Evolutionary conservation across 2,888 invertebrate genomes (phyloP).

Genomic region (Chelonus formosanus): DNA sequence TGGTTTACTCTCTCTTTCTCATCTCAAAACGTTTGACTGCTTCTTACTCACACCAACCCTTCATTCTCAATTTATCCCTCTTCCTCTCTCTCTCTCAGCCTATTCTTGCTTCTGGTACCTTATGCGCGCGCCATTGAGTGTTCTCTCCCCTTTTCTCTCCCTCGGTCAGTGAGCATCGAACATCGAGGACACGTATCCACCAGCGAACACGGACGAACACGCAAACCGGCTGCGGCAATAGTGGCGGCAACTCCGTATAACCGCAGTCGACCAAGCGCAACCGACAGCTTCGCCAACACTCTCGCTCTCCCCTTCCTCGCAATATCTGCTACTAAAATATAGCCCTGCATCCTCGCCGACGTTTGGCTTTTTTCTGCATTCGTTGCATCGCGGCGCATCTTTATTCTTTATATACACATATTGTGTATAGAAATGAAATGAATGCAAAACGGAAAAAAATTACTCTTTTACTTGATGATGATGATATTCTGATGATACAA

Average conservation of each 20-base stretch:
- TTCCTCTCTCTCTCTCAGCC: conserved; percentile 23
- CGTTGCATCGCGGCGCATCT: neutral
- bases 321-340: conserved; percentile 19
- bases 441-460: neutral
- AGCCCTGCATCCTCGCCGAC: neutral
- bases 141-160: neutral
- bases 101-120: conserved; percentile 23
- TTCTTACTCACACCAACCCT: conserved; percentile 31
- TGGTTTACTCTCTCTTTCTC: conserved; percentile 49
- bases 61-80: conserved; percentile 8
- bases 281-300: conserved; percentile 63
- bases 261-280: conserved; percentile 61
- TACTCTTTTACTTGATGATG: neutral
- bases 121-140: conserved; percentile 6
- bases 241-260: conserved; percentile 55
- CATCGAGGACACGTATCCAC: conserved; percentile 60
- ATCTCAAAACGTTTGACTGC: conserved; percentile 30
- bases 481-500: too few species aligned
- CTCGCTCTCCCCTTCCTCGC: conserved; percentile 40
- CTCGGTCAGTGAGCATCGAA: conserved; percentile 44
- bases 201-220: conserved; percentile 52
- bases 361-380: conserved; percentile 29
- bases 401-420: too few species aligned
- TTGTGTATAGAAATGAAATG: too few species aligned
- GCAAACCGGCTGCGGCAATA: conserved; percentile 59